phyloP scores from a whole-genome alignment of 1,140 invertebrate species.

The Diplogasteroides magnus region DNA sequence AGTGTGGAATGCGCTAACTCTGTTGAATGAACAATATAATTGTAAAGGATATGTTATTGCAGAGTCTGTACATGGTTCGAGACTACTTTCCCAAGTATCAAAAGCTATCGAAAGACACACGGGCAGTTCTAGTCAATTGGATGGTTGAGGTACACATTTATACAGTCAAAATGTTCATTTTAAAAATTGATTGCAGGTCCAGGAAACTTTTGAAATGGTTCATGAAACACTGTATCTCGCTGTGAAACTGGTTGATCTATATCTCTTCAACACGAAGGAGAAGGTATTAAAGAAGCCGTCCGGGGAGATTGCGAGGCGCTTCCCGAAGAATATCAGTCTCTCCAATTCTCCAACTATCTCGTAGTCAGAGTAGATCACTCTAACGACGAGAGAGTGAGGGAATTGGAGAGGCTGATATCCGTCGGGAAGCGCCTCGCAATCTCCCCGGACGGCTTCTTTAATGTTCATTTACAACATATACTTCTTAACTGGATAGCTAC shows the following conservation, averaged over 20 bases:
- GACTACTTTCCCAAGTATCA: conserved; percentile 78
- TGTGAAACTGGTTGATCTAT: conserved; percentile 90
- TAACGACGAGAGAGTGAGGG: conserved; percentile 49
- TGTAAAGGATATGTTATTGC: conserved; percentile 27
- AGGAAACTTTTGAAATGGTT: conserved; percentile 92
- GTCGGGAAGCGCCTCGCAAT: no score
- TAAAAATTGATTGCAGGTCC: conserved; percentile 27
- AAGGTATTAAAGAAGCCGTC: conserved; percentile 57
- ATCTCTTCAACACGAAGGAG: conserved; percentile 64
- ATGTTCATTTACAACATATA: no score
- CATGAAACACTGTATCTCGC: conserved; percentile 94
- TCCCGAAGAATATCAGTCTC: background rate
- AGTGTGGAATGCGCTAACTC: no score
- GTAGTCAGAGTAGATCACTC: conserved; percentile 10
- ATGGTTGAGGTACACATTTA: conserved; percentile 76
- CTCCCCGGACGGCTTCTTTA: no score
- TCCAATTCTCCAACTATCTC: background rate
- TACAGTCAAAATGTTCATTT: background rate
- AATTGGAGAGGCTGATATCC: no score
- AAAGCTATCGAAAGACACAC: conserved; percentile 73
- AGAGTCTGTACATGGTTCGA: conserved; percentile 66
- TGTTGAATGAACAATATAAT: no score
- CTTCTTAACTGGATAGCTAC: no score
- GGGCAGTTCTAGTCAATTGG: conserved; percentile 90
- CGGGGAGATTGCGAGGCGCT: background rate